phyloP scores from a whole-genome alignment of 2,113 vertebrate species.

The Podarcis cretensis region DNA sequence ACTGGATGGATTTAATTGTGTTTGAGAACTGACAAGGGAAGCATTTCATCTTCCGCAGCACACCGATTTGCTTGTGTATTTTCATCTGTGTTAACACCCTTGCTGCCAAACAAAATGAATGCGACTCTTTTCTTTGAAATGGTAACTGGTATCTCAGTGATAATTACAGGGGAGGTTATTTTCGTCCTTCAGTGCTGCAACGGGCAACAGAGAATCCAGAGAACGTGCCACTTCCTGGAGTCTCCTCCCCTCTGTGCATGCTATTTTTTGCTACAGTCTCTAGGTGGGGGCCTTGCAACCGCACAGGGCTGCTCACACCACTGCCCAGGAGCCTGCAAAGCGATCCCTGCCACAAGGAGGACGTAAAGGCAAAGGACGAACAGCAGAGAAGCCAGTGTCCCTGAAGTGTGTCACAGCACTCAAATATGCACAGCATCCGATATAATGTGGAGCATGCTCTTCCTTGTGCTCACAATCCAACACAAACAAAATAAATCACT shows the following conservation, averaged over 20 bases:
- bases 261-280: constrained; percentile 32
- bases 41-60: constrained; percentile 60
- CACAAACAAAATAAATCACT: background rate
- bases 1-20: constrained; percentile 37
- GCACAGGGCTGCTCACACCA: background rate
- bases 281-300: constrained; percentile 39
- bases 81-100: constrained; percentile 54
- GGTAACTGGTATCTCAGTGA: background rate
- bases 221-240: background rate
- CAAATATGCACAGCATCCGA: accelerated
- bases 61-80: constrained; percentile 29
- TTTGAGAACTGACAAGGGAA: constrained; percentile 55
- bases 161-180: background rate
- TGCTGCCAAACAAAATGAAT: background rate
- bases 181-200: constrained; percentile 16
- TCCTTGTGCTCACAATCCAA: background rate
- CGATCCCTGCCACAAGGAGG: accelerated
- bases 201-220: background rate
- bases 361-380: accelerated
- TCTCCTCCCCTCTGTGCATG: constrained; percentile 17
- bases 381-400: accelerated
- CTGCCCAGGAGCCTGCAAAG: background rate
- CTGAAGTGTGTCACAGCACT: accelerated
- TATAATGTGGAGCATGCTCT: background rate
- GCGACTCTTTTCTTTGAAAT: background rate